Conservation (phyloP, 2,888 invertebrate genomes). For the Cheilosia scutellata region DNA sequence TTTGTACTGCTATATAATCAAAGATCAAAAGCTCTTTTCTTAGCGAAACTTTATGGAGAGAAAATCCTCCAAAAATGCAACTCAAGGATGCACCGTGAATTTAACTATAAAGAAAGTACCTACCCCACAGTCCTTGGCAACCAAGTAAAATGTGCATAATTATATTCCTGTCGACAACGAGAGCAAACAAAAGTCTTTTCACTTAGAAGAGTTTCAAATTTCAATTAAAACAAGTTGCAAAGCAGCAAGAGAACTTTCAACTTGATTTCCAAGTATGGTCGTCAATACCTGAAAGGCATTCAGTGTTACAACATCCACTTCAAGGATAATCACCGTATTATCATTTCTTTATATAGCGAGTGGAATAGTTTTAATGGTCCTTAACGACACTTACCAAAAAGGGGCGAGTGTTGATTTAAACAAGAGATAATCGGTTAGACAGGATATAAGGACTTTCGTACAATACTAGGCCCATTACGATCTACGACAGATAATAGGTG, state of each 20-base stretch:
- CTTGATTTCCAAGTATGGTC: slow-evolving; percentile 13
- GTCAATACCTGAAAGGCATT: slow-evolving; percentile 20
- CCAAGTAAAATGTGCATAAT: slow-evolving; percentile 41
- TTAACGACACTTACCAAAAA: neutral
- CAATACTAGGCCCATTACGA: too few species aligned
- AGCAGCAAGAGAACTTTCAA: slow-evolving; percentile 38
- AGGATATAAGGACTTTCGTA: too few species aligned
- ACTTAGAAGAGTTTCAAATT: slow-evolving; percentile 36
- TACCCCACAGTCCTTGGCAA: slow-evolving; percentile 23
- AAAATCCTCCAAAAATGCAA: neutral
- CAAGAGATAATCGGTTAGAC: too few species aligned
- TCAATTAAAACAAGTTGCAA: slow-evolving; percentile 44
- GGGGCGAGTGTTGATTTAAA: too few species aligned
- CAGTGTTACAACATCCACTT: neutral
- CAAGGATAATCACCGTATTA: neutral
- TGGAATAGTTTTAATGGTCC: neutral
- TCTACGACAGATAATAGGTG: neutral
- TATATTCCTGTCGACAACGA: slow-evolving; percentile 20
- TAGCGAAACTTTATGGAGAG: neutral
- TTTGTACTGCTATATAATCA: neutral
- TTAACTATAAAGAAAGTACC: slow-evolving; percentile 6
- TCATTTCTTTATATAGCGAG: neutral
- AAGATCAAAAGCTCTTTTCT: neutral
- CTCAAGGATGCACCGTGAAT: slow-evolving; percentile 12
- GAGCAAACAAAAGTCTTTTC: slow-evolving; percentile 5